phyloP scores from a whole-genome alignment of 2,888 invertebrate species.

The Lasioglossum villosulum region DNA sequence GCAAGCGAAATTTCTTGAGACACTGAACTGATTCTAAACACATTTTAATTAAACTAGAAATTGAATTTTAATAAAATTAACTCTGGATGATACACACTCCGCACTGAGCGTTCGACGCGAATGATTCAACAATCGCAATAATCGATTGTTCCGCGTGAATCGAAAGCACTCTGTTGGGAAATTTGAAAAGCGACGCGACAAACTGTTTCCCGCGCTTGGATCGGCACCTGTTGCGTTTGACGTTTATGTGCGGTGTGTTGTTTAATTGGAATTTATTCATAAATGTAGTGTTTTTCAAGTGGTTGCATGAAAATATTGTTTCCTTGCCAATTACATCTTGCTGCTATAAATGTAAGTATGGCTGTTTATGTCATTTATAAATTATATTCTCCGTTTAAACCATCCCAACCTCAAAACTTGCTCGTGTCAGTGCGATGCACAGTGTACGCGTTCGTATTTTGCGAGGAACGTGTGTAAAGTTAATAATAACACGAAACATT shows the following conservation, averaged over 20 bases:
- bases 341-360: conserved; percentile 16
- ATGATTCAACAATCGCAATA: not conserved
- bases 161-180: conserved; percentile 23
- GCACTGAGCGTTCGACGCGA: too few species aligned
- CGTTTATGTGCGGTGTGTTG: not conserved
- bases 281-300: conserved; percentile 13
- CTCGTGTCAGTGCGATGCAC: not conserved
- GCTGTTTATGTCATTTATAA: not conserved
- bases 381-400: not conserved
- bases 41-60: not conserved
- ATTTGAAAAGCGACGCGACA: not conserved
- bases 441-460: not conserved
- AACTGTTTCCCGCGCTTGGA: conserved; percentile 59
- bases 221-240: conserved; percentile 69
- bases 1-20: not conserved
- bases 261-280: not conserved
- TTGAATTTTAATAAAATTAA: not conserved
- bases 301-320: not conserved
- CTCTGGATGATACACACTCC: not conserved
- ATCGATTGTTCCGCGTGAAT: not conserved
- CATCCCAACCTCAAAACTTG: conserved; percentile 39
- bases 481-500: not conserved
- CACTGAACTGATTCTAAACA: not conserved
- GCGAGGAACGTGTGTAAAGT: not conserved
- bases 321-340: not conserved